Base-by-base conservation (phyloP, 2,113 vertebrate species). In the Thunnus thynnus region DNA sequence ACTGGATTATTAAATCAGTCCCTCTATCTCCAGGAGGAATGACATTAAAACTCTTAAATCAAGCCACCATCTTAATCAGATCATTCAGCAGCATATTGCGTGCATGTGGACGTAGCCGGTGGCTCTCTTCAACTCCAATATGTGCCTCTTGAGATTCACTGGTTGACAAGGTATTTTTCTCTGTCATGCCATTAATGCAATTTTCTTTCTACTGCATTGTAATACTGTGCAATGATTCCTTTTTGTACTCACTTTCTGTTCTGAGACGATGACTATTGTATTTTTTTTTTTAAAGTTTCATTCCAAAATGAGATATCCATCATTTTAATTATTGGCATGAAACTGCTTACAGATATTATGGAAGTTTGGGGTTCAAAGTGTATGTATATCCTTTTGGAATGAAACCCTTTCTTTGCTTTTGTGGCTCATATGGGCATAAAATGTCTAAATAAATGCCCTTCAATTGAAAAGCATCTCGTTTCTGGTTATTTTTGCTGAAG, bases 61-160 rank as follows among this genome's bases (percentile, higher is more conserved):
- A 55, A 55, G 54, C 18, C 25, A n/a, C 3, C 12, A 17, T 2
- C n/a, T 32, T 13, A 17, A 57, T 71, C 5, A 32, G 4, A 62
- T 44, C 4, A 73, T 47, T 36, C 20, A 20, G 54, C 63, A 70
- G 72, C 25, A 17, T 64, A 52, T 46, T 52, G 62, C 64, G 58
- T 5, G 41, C 68, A 22, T 64, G 41, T 80, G 48, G 65, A 52
- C 3, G 27, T 48, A 70, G 55, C 60, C 56, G n/a, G 67, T 71
- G 81, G 50, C 30, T 52, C 82, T 83, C 27, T 77, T 69, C 32
- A 58, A 52, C 76, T 82, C 69, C 83, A 62, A 48, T 50, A 68
- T 76, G 84, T 92, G 90, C 89, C 89, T 90, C 77, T 80, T 48
- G 85, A 87, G 83, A 89, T 72, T 80, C 64, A 77, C 76, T 78